Percentiles rank a stretch among this genome's conserved stretches.
Conservation (phyloP, 2,113 vertebrate genomes). For the Falcunculus frontatus region DNA sequence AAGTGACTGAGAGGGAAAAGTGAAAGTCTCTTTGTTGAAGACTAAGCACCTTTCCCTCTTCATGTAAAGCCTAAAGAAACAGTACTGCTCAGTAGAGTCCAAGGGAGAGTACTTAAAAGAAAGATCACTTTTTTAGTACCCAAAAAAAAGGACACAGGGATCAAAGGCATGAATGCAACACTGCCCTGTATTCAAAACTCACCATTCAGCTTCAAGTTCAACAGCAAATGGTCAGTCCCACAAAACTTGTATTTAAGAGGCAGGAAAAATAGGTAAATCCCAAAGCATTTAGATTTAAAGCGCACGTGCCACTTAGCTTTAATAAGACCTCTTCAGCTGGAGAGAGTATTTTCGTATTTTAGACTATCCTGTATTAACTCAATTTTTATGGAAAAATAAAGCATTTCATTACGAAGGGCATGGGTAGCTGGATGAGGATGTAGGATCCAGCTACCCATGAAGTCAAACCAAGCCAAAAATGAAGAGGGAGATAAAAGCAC, state of each 20-base stretch:
- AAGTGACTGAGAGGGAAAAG: background rate
- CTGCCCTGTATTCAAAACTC: background rate
- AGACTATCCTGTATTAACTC: background rate
- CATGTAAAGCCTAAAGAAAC: background rate
- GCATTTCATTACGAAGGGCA: background rate
- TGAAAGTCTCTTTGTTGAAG: background rate
- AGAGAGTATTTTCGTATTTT: background rate
- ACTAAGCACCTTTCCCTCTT: background rate
- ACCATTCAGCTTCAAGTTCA: background rate
- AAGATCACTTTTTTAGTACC: background rate
- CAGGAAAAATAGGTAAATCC: background rate
- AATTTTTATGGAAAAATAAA: background rate
- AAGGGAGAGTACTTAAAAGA: background rate
- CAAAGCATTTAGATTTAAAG: background rate
- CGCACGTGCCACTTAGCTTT: background rate
- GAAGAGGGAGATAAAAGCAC: background rate
- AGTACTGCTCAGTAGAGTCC: background rate
- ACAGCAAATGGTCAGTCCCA: background rate
- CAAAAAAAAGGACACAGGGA: background rate
- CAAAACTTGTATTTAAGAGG: background rate
- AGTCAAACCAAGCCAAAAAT: background rate
- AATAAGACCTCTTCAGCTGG: background rate
- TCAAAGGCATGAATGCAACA: background rate
- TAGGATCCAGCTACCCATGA: background rate
- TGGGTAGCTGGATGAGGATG: background rate